These are phyloP conservation scores for Platycnemis pennipes DNA, from an alignment of 2,888 invertebrate species.

Conservation along the genomic window DNA sequence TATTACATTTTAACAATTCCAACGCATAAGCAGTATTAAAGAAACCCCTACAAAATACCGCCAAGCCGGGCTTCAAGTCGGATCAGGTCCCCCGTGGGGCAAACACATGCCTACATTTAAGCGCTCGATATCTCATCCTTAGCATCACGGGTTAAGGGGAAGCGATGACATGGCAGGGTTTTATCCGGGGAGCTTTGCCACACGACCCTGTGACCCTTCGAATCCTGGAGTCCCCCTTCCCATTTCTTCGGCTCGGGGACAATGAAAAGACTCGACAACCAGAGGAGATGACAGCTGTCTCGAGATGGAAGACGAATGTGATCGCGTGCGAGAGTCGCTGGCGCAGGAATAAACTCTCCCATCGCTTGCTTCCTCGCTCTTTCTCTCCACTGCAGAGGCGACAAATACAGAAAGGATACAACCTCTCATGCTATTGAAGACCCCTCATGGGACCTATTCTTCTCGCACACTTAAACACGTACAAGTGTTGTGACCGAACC, in stretches of 20 bases:
- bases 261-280: neutral
- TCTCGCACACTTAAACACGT: no score
- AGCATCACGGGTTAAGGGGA: neutral
- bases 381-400: neutral
- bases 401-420: neutral
- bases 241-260: no score
- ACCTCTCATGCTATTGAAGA: neutral
- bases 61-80: neutral
- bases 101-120: no score
- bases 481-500: no score
- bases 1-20: no score
- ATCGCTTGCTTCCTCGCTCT: neutral
- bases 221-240: no score
- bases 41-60: neutral
- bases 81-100: no score
- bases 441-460: no score
- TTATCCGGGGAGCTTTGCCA: neutral
- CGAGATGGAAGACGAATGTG: neutral
- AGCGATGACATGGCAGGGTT: neutral
- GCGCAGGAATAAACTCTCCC: no score
- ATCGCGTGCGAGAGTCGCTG: neutral
- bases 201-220: slow-evolving; percentile 2
- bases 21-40: no score
- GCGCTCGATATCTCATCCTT: no score
- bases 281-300: neutral